Evolutionary conservation across 2,113 vertebrate genomes (phyloP).

Genomic region (Odocoileus virginianus): DNA sequence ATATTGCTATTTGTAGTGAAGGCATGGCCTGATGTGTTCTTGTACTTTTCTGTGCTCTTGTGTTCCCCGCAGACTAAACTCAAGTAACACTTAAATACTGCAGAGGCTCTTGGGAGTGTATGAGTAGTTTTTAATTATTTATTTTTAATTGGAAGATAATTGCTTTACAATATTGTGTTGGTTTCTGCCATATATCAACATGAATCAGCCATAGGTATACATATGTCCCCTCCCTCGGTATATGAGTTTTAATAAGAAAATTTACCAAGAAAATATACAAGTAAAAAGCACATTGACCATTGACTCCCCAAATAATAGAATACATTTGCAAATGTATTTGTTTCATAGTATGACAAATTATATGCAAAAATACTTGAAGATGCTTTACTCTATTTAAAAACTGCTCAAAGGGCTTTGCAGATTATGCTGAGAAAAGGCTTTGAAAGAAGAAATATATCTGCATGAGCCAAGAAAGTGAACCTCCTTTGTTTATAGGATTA

Average conservation of each 20-base stretch:
- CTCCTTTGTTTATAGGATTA: not conserved
- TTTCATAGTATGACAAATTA: conserved; percentile 34
- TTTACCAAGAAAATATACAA: not conserved
- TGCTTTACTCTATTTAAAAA: not conserved
- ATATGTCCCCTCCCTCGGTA: not conserved
- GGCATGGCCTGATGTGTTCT: not conserved
- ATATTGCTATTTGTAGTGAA: conserved; percentile 8
- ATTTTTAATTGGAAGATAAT: not conserved
- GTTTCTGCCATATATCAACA: not conserved
- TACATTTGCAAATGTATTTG: not conserved
- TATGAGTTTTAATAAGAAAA: conserved; percentile 42
- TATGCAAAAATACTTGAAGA: conserved; percentile 29
- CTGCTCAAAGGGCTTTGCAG: conserved; percentile 10
- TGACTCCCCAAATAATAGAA: not conserved
- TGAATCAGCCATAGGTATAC: not conserved
- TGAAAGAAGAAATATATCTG: conserved; percentile 6
- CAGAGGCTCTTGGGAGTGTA: not conserved
- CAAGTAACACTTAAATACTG: conserved; percentile 20
- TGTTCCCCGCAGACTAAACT: conserved; percentile 19
- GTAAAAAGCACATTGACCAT: not conserved
- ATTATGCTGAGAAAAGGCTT: not conserved
- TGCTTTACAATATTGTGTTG: not conserved
- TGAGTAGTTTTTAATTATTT: not conserved
- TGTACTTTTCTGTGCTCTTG: not conserved
- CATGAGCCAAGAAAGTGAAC: not conserved